Conservation (phyloP, 2,888 invertebrate genomes). For the Apeira syringaria region DNA sequence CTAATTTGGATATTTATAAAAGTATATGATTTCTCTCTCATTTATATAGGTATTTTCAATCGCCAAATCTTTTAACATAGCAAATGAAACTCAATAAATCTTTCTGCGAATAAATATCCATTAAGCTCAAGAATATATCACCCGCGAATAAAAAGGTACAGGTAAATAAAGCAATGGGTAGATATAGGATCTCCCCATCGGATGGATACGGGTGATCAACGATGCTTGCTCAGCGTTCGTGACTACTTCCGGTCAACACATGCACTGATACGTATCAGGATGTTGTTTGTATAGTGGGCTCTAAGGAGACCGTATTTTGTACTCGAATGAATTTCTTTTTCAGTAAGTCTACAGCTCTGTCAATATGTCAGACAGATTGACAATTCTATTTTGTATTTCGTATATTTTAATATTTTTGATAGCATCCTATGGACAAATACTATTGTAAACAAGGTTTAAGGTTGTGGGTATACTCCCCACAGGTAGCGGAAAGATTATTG, state of each 20-base stretch:
- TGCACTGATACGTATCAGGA: slow-evolving; percentile 8
- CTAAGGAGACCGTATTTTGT: slow-evolving; percentile 1
- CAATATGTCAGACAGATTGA: no score
- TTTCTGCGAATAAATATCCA: not conserved
- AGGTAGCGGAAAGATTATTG: no score
- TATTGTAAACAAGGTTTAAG: no score
- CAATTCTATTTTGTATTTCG: no score
- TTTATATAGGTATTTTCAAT: no score
- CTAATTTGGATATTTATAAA: no score
- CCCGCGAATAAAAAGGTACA: not conserved
- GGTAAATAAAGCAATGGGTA: slow-evolving; percentile 5
- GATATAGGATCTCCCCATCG: not conserved
- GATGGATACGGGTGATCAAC: slow-evolving; percentile 11
- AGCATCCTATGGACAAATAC: no score
- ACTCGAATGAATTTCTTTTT: not conserved
- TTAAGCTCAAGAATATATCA: not conserved
- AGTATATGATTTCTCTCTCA: no score
- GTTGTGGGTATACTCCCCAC: no score
- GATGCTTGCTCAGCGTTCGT: slow-evolving; percentile 14
- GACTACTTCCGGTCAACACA: slow-evolving; percentile 11
- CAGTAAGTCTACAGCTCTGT: no score
- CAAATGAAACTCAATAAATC: slow-evolving; percentile 1
- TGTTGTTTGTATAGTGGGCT: slow-evolving; percentile 1
- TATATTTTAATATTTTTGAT: no score
- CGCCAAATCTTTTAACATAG: no score